Evolutionary conservation across 2,797 vertebrate species (phyloP), one percentile per base, ranked within the genome.

Genomic region (Ctenopoma kingsleyae): DNA sequence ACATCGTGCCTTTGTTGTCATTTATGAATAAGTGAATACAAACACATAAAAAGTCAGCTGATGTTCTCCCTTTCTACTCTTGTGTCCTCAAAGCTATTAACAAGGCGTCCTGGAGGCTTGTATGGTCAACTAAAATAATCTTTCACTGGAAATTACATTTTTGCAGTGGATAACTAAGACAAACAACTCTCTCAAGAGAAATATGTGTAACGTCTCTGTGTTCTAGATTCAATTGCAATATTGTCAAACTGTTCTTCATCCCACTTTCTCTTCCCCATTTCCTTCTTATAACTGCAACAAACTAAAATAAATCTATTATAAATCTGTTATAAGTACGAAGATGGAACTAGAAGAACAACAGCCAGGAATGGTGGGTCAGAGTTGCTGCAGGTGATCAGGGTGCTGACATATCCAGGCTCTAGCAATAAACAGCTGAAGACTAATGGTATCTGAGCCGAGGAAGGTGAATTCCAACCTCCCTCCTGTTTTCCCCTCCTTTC

Each of bases 371-470:
- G 71, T 19, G 30, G 52, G 40, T 88, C 85, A 70, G 20, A 89
- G 92, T 95, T 95, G 92, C 94, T 77, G 89, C 83, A 92, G 94
- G 89, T 95, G 93, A 96, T 91, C 91, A 70, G 19, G 71, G 91
- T 88, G 93, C 90, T 93, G 93, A 96, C 94, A 96, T 89, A 80
- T 91, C 82, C 65, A 23, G 89, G 90, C 93, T 91, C 88, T 74
- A 87, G 94, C 91, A 95, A 95, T 95, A 95, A 95, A 93, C 67
- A 17, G 88, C 78, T 68, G 66, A 89, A 93, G 93, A 96, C 94
- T 94, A 96, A 96, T 95, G 94, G 92, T 94, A 95, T 96, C 93
- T 94, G 91, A 94, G 93, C 89, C 92, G 91, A 30, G 25, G 6
- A 90, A 57, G 74, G 25, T 89, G 93, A 95, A 94, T 95, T 95